Base-by-base conservation (phyloP, 35 echinoderm and acorn worm genomes). In the Amphiura filiformis region DNA sequence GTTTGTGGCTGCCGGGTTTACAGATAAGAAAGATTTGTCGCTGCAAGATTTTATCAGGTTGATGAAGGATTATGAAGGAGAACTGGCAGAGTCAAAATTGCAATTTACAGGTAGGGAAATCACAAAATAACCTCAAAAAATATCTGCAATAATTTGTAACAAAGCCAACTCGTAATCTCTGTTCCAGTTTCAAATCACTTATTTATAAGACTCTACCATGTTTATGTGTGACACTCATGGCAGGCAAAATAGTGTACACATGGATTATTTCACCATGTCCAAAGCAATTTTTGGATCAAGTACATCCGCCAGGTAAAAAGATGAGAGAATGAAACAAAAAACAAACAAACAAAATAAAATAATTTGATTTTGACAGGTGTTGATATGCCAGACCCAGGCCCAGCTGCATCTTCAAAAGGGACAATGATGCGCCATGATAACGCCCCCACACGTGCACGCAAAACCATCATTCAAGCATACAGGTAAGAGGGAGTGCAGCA, bases 381-480 rank as follows among this genome's bases (percentile, higher is more conserved):
- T 31, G 90, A 92, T 82, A 37, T 92, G 36, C 92, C 87, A 1
- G 87, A 93, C 22, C 36, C 81, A 49, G 83, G 47, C 83, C 56
- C 61, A 75, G 12, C 79, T 1, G 17, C 61, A 70, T 2, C 61
- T 13, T 15, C 61, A 18, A 11, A 81, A 28, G 88, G 65, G 39
- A 94, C 92, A 5, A 87, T 97, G 49, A 97, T 97, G 38, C 79
- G 81, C 32, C 42, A 91, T 40, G 95, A 88, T 20, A 97, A 97
- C 57, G 88, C 89, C 18, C 93, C 93, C 61, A 35, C 78, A 37
- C 85, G 95, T 39, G 92, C 95, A 35, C 49, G 92, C 11, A 93
- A 97, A 81, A 97, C 95, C 13, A 92, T 97, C 42, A 87, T 97
- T 82, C 38, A 76, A 37, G 95, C 95, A 28, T 97, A 97, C 76